Evolutionary conservation across 2,113 vertebrate genomes (phyloP).

Genomic region (Fregetta grallaria): DNA sequence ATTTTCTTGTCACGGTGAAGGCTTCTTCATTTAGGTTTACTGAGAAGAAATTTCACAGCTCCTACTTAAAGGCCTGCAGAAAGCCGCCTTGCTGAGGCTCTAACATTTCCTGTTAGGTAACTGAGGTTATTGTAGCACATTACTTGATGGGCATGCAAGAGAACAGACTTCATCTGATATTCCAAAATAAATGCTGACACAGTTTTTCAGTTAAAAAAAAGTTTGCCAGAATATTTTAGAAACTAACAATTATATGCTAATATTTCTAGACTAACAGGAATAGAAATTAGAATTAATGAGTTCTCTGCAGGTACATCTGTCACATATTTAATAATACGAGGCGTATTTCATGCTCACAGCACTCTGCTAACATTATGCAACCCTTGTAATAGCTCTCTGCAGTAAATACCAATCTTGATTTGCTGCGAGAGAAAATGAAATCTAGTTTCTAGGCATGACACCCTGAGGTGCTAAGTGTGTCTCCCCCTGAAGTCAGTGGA

Average conservation of each 20-base stretch:
- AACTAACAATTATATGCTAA: slow-evolving; percentile 57
- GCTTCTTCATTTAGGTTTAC: background rate
- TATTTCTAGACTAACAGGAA: slow-evolving; percentile 64
- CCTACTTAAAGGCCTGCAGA: background rate
- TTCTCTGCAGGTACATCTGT: slow-evolving; percentile 44
- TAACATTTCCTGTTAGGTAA: background rate
- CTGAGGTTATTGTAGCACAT: slow-evolving; percentile 36
- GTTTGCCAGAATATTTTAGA: slow-evolving; percentile 58
- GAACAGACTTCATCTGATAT: background rate
- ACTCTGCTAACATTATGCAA: slow-evolving; percentile 11
- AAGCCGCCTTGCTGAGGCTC: background rate
- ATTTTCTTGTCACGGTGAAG: background rate
- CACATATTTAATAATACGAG: background rate
- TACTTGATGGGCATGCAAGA: slow-evolving; percentile 34
- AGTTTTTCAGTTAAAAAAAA: slow-evolving; percentile 59
- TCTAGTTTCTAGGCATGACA: background rate
- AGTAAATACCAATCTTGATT: background rate
- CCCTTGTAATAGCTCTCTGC: background rate
- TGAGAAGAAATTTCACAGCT: background rate
- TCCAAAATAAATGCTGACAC: slow-evolving; percentile 60
- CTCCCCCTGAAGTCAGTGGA: background rate
- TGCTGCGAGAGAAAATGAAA: background rate
- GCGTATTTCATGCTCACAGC: background rate
- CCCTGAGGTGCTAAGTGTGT: background rate
- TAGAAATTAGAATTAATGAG: slow-evolving; percentile 58